Conservation (phyloP, 2,888 invertebrate species). For the Strigamia maritima region DNA sequence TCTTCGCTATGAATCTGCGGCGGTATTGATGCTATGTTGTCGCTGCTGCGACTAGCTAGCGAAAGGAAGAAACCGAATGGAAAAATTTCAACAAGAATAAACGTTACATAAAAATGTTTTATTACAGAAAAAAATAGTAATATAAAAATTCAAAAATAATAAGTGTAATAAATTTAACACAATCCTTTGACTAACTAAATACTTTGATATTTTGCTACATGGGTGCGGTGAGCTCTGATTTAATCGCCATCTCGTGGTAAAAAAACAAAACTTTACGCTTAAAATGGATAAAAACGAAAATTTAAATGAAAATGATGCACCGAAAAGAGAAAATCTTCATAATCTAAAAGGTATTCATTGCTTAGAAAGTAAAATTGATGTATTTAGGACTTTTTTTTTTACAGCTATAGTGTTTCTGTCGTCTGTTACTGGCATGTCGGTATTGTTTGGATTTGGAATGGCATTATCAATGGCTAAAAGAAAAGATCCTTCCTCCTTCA, state of each 20-base stretch:
- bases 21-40: not conserved
- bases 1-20: not conserved
- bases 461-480: conserved; percentile 74
- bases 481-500: conserved; percentile 73
- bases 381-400: conserved; percentile 49
- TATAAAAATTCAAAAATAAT: too few species aligned
- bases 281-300: not conserved
- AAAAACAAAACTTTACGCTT: too few species aligned
- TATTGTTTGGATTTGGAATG: conserved; percentile 74
- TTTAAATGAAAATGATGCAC: not conserved
- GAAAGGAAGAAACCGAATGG: not conserved
- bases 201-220: too few species aligned
- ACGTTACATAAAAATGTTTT: not conserved
- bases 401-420: conserved; percentile 69
- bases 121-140: not conserved
- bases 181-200: too few species aligned
- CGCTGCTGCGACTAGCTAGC: not conserved
- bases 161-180: too few species aligned
- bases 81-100: not conserved
- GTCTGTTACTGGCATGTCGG: conserved; percentile 71
- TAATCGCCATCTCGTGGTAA: too few species aligned
- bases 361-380: not conserved
- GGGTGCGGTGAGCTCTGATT: too few species aligned
- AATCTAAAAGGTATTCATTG: not conserved
- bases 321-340: not conserved